Conservation (phyloP, 1,140 invertebrate species). For the Euschistus heros region DNA sequence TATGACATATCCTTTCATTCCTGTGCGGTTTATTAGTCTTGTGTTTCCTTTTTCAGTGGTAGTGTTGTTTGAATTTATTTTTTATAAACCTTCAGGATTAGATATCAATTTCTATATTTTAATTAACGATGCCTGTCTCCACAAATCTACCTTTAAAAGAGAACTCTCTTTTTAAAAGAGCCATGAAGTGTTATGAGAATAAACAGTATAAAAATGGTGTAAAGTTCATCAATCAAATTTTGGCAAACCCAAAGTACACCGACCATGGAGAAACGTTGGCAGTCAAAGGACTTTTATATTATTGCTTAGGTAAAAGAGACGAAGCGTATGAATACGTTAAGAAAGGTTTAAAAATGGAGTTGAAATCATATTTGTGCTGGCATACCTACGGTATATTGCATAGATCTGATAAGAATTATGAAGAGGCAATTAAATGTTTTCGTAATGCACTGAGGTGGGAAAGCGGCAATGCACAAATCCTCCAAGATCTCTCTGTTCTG, state of each 20-base stretch:
- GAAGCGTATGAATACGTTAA: slow-evolving; percentile 97
- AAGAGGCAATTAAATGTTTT: slow-evolving; percentile 99
- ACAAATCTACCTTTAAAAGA: slow-evolving; percentile 69
- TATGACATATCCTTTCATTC: no score
- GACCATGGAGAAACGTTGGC: slow-evolving; percentile 99
- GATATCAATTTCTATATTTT: no score
- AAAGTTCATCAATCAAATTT: slow-evolving; percentile 97
- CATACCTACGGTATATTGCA: slow-evolving; percentile 95
- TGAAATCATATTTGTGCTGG: slow-evolving; percentile 99
- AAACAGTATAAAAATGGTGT: slow-evolving; percentile 99
- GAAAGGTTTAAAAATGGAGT: slow-evolving; percentile 85
- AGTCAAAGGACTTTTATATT: slow-evolving; percentile 97
- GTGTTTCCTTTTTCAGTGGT: no score
- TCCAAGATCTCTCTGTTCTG: slow-evolving; percentile 89
- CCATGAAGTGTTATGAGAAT: slow-evolving; percentile 99
- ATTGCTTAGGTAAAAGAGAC: slow-evolving; percentile 92
- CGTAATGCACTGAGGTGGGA: slow-evolving; percentile 98
- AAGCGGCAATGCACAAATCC: slow-evolving; percentile 96
- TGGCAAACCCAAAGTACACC: slow-evolving; percentile 89
- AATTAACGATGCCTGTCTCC: no score
- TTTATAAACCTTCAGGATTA: no score
- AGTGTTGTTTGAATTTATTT: no score
- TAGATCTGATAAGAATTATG: slow-evolving; percentile 96
- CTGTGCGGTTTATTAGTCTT: no score
- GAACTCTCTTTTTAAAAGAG: slow-evolving; percentile 97